Evolutionary conservation across 2,888 invertebrate species (phyloP), one percentile per base, ranked within the genome.

Genomic region (Ptychoptera albimana): DNA sequence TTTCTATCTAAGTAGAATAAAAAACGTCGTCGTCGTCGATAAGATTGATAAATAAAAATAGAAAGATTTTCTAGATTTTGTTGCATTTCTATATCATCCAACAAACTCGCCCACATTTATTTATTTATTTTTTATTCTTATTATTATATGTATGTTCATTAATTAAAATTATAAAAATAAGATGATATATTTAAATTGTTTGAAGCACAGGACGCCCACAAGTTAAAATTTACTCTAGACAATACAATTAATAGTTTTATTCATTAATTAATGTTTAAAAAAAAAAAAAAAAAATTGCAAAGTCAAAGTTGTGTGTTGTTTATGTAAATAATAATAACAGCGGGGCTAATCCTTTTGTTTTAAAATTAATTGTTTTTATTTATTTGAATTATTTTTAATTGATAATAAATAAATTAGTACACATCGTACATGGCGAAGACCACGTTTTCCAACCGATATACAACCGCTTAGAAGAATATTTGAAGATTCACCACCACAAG

Each of bases 381-480:
- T 34, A 34, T 4, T 6, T 34, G 8, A 34, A n/a, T 34, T n/a
- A 34, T 34, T 6, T 23, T 23, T 23, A 23, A 23, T 23, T 23
- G 3, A 5, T 23, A 7, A 23, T 5, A 23, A 23, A 3, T 32
- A 11, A 9, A n/a, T 23, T 35, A 82, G 82, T 67, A 75, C 74
- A 63, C 77, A 81, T 71, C 80, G 82, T 69, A 80, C 82, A 68
- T 86, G 85, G 85, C 79, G 82, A 57, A 82, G 83, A 60, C 84
- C 84, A 55, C 75, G 82, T 67, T 78, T 82, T 72, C 75, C 77
- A 56, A 79, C 79, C 58, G 81, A 81, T 70, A 81, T 82, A 62
- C 79, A 79, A 60, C 80, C 78, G 67, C 70, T 82, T 65, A 74
- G 79, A 68, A 74, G 78, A 66, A 74, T 81, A 67, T 82, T 80